Conservation (phyloP, 2,797 vertebrate species). For the Lycodopsis pacificus region DNA sequence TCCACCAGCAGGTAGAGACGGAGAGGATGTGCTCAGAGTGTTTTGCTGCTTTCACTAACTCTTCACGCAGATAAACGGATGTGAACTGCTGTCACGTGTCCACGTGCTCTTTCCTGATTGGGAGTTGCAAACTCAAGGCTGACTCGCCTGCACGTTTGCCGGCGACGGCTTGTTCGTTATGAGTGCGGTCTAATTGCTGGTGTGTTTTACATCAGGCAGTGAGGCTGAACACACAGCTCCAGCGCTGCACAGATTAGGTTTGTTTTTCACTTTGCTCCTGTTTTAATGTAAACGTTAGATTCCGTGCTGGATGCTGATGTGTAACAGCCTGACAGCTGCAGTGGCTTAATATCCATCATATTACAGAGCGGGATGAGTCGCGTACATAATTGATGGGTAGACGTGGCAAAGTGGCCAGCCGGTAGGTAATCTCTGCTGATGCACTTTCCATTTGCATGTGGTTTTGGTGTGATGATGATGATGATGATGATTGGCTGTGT, state of each 20-base stretch:
- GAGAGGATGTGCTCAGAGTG: conserved; percentile 7
- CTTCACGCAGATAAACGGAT: too few species aligned
- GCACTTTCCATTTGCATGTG: conserved; percentile 33
- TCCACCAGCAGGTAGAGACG: background rate
- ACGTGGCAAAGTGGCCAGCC: background rate
- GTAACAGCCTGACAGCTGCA: conserved; percentile 22
- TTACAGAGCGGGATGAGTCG: background rate
- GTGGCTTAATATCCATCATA: background rate
- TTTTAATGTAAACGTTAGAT: conserved; percentile 8
- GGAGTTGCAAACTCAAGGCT: background rate
- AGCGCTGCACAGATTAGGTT: background rate
- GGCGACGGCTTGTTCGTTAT: conserved; percentile 16
- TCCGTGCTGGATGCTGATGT: background rate
- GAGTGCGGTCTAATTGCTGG: background rate
- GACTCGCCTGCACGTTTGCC: conserved; percentile 7
- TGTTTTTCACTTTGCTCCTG: background rate
- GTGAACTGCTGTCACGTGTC: conserved; percentile 6
- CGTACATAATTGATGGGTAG: background rate
- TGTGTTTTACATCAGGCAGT: conserved; percentile 6
- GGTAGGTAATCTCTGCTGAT: conserved; percentile 15
- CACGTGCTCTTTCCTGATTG: background rate
- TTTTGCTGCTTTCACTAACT: too few species aligned
- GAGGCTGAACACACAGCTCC: conserved; percentile 7
- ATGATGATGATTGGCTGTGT: conserved; percentile 26
- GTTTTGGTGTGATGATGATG: conserved; percentile 3